These are phyloP conservation scores for Megaceryle alcyon DNA, from an alignment of 2,797 vertebrate species.

Conservation along the genomic window DNA sequence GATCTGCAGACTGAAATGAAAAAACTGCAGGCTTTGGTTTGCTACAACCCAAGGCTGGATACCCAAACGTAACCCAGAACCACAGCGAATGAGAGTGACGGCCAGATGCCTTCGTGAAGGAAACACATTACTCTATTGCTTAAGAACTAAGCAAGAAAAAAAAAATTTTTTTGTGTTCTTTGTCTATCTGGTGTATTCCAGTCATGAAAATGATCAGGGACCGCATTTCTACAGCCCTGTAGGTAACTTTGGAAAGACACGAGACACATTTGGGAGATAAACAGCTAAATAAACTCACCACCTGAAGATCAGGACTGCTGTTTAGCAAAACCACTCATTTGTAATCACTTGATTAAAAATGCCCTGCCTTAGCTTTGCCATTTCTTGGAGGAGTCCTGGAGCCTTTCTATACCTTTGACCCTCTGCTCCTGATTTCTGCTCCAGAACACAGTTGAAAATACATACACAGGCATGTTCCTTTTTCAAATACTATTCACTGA, in stretches of 20 bases:
- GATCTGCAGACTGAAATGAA: not conserved
- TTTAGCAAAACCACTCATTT: not conserved
- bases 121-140: not conserved
- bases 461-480: not conserved
- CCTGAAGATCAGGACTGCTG: not conserved
- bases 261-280: not conserved
- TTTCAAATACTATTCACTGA: not conserved
- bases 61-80: not conserved
- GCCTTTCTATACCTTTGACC: not conserved
- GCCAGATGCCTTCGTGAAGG: not conserved
- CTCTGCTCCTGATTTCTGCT: not conserved
- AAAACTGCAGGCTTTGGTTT: not conserved
- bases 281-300: not conserved
- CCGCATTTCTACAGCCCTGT: not conserved
- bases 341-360: not conserved
- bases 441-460: not conserved
- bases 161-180: not conserved
- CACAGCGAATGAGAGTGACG: not conserved
- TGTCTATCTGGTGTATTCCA: not conserved
- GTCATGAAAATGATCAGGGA: not conserved
- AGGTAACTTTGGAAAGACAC: not conserved
- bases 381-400: not conserved
- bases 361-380: not conserved
- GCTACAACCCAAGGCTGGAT: not conserved
- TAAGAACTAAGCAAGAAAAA: not conserved